Conservation (phyloP, 2,888 invertebrate genomes). For the Napeogenes sylphis region DNA sequence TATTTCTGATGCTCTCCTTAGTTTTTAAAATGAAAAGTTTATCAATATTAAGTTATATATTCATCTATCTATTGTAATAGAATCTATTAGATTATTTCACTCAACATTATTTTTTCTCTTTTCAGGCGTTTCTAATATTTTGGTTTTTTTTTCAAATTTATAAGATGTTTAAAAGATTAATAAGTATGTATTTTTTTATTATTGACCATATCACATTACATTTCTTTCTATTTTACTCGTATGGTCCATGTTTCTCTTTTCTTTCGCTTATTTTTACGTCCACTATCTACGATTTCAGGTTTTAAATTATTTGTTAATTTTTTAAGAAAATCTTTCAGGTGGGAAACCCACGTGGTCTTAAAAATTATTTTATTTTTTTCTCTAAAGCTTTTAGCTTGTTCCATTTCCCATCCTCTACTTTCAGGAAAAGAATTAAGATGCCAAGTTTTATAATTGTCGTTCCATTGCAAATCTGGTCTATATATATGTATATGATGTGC, state of each 20-base stretch:
- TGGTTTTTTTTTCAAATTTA: no score
- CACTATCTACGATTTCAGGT: slow-evolving; percentile 27
- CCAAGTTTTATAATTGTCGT: slow-evolving; percentile 76
- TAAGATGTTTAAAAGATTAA: no score
- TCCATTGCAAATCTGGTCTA: slow-evolving; percentile 78
- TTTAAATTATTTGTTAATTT: slow-evolving; percentile 35
- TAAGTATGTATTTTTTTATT: background rate
- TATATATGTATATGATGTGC: slow-evolving; percentile 59
- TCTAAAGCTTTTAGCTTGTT: slow-evolving; percentile 38
- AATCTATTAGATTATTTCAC: no score
- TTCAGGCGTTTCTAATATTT: no score
- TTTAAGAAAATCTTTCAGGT: slow-evolving; percentile 52
- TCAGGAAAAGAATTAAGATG: slow-evolving; percentile 59
- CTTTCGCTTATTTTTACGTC: slow-evolving; percentile 52
- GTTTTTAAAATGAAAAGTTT: no score
- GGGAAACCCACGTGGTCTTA: slow-evolving; percentile 43
- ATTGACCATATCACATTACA: background rate
- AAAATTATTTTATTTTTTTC: slow-evolving; percentile 33
- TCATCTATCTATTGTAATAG: no score
- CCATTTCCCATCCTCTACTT: slow-evolving; percentile 43
- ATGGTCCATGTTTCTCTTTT: slow-evolving; percentile 54
- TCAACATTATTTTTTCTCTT: no score
- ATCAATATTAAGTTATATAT: no score
- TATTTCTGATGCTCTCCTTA: no score
- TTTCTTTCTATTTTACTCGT: slow-evolving; percentile 43